phyloP scores from a whole-genome alignment of 2,113 vertebrate species.

The Alosa alosa region DNA sequence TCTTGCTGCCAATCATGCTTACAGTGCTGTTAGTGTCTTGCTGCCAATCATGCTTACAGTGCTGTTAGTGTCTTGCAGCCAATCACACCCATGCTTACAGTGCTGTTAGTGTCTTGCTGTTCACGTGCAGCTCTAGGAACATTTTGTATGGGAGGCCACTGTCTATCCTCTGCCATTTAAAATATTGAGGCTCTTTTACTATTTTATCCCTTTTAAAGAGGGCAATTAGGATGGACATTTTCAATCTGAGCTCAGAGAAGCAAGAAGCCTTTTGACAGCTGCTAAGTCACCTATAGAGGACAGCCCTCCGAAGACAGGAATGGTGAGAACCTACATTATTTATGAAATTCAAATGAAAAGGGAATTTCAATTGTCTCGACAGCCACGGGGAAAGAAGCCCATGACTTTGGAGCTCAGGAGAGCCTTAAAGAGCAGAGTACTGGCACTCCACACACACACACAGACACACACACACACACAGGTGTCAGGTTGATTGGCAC shows the following conservation, averaged over 20 bases:
- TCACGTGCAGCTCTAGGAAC: too few relatives aligned
- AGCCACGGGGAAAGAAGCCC: not conserved
- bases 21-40: too few relatives aligned
- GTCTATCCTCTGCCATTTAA: not conserved
- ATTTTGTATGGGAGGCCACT: not conserved
- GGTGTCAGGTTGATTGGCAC: constrained; percentile 1
- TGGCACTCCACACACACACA: not conserved
- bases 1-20: too few relatives aligned
- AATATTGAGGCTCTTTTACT: not conserved
- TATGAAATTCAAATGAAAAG: not conserved
- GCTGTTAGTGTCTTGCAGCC: too few relatives aligned
- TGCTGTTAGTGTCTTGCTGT: not conserved
- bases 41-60: too few relatives aligned
- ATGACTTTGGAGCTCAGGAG: not conserved
- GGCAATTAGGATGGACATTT: constrained; percentile 5
- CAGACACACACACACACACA: not conserved
- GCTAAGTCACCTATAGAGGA: not conserved
- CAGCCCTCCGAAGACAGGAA: not conserved
- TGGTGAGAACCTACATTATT: not conserved
- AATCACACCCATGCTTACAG: not conserved
- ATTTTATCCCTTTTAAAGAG: constrained; percentile 10
- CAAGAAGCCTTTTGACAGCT: not conserved
- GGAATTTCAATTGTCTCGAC: constrained; percentile 6
- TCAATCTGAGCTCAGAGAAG: not conserved
- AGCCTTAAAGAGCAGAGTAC: not conserved